Conservation (phyloP, 2,113 vertebrate species). For the Ophiodon elongatus region DNA sequence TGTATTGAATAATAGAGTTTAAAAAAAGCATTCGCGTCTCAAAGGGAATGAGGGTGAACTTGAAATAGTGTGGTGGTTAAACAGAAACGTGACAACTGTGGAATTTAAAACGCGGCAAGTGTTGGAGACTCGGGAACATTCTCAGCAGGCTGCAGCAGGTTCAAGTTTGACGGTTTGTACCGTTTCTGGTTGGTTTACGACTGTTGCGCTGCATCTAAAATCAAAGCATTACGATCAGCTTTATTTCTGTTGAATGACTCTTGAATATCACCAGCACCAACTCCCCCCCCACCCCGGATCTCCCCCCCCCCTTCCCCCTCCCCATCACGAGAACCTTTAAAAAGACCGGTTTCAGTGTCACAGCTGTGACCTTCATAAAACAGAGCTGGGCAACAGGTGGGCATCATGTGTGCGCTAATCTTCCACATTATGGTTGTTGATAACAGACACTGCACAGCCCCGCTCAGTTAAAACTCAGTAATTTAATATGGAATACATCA, state of each 20-base stretch:
- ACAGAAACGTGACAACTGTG: constrained; percentile 48
- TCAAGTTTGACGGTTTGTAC: background rate
- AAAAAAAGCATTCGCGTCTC: background rate
- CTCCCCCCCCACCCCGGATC: background rate
- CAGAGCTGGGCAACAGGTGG: constrained; percentile 84
- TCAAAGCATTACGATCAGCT: constrained; percentile 48
- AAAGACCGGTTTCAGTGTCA: constrained; percentile 83
- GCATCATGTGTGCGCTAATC: constrained; percentile 84
- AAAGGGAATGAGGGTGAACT: background rate
- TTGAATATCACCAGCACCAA: constrained; percentile 35
- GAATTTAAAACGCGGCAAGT: constrained; percentile 18
- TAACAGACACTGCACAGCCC: constrained; percentile 78
- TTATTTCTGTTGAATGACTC: constrained; percentile 70
- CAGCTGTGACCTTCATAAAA: constrained; percentile 85
- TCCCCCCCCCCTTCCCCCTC: background rate
- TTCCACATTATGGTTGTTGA: constrained; percentile 87
- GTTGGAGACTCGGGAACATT: background rate
- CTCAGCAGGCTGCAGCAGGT: background rate
- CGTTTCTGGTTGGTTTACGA: background rate
- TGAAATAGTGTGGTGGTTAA: constrained; percentile 11
- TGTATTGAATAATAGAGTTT: background rate
- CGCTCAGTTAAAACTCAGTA: constrained; percentile 84
- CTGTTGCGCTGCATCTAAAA: constrained; percentile 35
- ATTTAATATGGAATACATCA: constrained; percentile 88
- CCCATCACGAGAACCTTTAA: constrained; percentile 71